Conservation (phyloP, 2,888 invertebrate genomes). For the Crocallis elinguaria region DNA sequence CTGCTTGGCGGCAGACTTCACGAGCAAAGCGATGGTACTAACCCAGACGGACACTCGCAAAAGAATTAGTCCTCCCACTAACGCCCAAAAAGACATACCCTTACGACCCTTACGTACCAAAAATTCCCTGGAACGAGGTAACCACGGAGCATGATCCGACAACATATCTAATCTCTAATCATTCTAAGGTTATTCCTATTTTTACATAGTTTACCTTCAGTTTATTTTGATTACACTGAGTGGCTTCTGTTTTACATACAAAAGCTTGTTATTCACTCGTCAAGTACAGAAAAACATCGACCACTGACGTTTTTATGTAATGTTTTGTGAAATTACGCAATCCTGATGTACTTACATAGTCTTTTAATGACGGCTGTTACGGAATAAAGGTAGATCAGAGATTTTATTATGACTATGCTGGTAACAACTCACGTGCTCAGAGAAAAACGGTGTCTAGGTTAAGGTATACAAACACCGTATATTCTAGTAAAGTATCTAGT, state of each 20-base stretch:
- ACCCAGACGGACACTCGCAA: too few relatives aligned
- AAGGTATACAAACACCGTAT: too few relatives aligned
- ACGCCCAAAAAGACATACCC: too few relatives aligned
- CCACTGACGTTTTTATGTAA: slow-evolving; percentile 37
- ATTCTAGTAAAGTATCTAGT: too few relatives aligned
- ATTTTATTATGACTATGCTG: slow-evolving; percentile 13
- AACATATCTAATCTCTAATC: too few relatives aligned
- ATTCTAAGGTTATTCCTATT: background rate
- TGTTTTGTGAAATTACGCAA: slow-evolving; percentile 30
- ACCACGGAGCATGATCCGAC: too few relatives aligned
- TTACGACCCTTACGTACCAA: too few relatives aligned
- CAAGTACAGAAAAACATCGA: slow-evolving; percentile 20
- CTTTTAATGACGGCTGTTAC: slow-evolving; percentile 27
- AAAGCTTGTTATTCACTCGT: slow-evolving; percentile 31
- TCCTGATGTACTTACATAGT: slow-evolving; percentile 27
- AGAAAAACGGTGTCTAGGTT: slow-evolving; percentile 20
- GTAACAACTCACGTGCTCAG: background rate
- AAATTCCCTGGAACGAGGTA: too few relatives aligned
- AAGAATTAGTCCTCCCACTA: too few relatives aligned
- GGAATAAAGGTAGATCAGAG: slow-evolving; percentile 15
- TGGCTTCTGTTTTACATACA: slow-evolving; percentile 42
- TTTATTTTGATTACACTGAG: slow-evolving; percentile 34
- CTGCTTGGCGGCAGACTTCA: too few relatives aligned
- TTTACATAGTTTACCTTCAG: background rate
- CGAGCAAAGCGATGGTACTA: too few relatives aligned